Evolutionary conservation across 2,888 invertebrate genomes (phyloP), one percentile per base, ranked within the genome.

Genomic region (Colostygia pectinataria): DNA sequence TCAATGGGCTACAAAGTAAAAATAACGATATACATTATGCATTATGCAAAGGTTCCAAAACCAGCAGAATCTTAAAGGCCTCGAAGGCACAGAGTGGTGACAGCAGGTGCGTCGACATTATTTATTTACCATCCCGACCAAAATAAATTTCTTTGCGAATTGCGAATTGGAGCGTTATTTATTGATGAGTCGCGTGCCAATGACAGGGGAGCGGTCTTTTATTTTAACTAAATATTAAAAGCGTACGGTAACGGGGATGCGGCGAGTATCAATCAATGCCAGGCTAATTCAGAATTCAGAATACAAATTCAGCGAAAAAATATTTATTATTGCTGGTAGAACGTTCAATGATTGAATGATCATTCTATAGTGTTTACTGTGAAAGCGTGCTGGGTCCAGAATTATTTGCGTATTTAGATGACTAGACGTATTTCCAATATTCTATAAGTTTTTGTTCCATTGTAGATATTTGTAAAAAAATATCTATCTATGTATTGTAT

Each of bases 101-200:
- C 32, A 24, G 38, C 32, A 49, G 43, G 38, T 43, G 38, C 33
- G 38, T 20, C 28, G 8, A 29, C 29, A 12, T 44, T 32, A 48
- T 27, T 31, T 43, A 43, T 42, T 37, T 15, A 48, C 37, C 31
- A 33, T 33, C 32, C 33, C 32, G 23, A 31, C 32, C 20, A 20
- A 45, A 45, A 32, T 28, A 46, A 14, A 28, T 39, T 46, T 46
- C 6, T 12, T 38, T 29, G 41, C 31, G 34, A 34, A 50, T 38
- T 29, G 41, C 31, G 34, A 34, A 50, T 43, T 20, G 23, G 34
- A 42, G 29, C 24, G 29, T 34, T 28, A 43, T 50, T 50, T 36
- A 49, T 43, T 43, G 28, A 10, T 33, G 33, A 29, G 38, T 49
- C 33, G 49, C 49, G 43, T 49, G 49, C 33, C 33, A 39, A 37